phyloP scores from a whole-genome alignment of 2,888 invertebrate genomes.

The Cosmia trapezina region DNA sequence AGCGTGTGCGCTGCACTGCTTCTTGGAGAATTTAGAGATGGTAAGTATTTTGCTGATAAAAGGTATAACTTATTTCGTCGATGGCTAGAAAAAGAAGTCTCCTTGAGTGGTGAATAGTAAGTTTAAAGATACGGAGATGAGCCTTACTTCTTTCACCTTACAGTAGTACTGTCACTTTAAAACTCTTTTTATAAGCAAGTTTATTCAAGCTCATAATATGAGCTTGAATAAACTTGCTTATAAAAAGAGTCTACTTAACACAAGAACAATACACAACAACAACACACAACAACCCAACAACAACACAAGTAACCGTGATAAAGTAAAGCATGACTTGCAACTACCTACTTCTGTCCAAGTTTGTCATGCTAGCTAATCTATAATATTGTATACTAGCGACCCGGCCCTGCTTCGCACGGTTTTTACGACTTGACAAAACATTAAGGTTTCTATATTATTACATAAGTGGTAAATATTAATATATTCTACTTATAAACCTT shows the following conservation, averaged over 20 bases:
- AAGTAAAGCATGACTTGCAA: not conserved
- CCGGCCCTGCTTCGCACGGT: no score
- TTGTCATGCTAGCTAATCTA: not conserved
- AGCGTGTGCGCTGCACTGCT: constrained; percentile 92
- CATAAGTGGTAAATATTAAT: no score
- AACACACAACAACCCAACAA: no score
- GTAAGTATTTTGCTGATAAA: constrained; percentile 79
- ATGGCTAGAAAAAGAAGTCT: not conserved
- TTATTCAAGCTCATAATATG: not conserved
- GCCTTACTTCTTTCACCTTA: not conserved
- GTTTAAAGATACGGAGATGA: not conserved
- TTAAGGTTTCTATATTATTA: no score
- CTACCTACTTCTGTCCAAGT: not conserved
- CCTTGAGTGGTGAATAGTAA: no score
- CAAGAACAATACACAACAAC: no score
- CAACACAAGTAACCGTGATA: not conserved
- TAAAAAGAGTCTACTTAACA: no score
- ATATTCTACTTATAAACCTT: no score
- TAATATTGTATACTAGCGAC: not conserved
- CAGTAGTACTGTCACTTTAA: not conserved
- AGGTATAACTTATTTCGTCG: not conserved
- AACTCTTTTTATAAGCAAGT: not conserved
- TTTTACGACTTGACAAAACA: no score
- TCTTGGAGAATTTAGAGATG: constrained; percentile 92
- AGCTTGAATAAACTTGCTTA: no score